Evolutionary conservation across 2,113 vertebrate genomes (phyloP).

Genomic region (Actinemys pallida): DNA sequence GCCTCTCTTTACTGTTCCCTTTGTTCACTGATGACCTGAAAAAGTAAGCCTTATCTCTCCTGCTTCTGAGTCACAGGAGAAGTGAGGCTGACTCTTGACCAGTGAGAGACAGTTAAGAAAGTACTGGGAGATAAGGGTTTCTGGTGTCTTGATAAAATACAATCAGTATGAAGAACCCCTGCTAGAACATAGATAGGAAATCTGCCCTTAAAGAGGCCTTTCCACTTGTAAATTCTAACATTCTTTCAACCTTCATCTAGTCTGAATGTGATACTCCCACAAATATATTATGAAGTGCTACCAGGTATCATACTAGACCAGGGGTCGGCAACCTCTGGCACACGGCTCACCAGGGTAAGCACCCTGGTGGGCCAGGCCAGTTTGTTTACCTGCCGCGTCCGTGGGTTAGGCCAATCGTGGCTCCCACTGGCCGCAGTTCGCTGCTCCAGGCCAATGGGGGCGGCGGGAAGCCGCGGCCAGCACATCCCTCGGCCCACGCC

Average conservation of each 20-base stretch:
- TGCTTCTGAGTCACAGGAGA: not conserved
- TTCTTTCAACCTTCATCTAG: slow-evolving; percentile 3
- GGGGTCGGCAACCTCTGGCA: too few relatives aligned
- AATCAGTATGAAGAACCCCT: not conserved
- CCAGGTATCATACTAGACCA: not conserved
- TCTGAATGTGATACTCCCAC: not conserved
- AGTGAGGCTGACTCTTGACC: not conserved
- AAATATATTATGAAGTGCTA: not conserved
- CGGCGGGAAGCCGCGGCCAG: too few relatives aligned
- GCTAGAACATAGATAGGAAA: not conserved
- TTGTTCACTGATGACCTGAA: not conserved
- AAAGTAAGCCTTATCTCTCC: not conserved
- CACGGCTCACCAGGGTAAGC: too few relatives aligned
- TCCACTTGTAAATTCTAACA: not conserved
- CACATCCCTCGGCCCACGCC: too few relatives aligned
- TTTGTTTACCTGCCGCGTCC: too few relatives aligned
- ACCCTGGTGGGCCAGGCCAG: too few relatives aligned
- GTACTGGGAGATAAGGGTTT: not conserved
- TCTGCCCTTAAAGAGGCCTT: not conserved
- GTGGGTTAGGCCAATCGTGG: too few relatives aligned
- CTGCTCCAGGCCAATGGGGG: too few relatives aligned
- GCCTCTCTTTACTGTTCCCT: not conserved
- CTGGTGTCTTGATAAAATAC: not conserved
- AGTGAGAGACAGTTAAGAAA: not conserved
- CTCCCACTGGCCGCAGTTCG: too few relatives aligned